Evolutionary conservation across 2,797 vertebrate genomes (phyloP), one percentile per base, ranked within the genome.

Genomic region (Myripristis murdjan): DNA sequence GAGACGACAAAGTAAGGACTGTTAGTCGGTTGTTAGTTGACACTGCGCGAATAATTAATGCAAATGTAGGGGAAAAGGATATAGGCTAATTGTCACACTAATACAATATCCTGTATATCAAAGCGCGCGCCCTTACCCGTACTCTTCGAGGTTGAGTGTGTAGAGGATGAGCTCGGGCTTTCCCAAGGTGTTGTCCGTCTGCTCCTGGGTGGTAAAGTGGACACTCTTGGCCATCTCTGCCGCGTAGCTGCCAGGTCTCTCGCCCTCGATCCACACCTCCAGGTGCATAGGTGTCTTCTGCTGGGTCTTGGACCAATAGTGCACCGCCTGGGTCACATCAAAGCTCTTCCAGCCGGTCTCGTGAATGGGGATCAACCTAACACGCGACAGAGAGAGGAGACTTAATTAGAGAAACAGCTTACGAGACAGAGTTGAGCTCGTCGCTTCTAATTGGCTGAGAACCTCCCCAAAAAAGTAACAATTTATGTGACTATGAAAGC

Each of bases 311-410:
- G 96, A 95, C 98, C 98, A 99, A 90, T 96, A 96, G 57, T 96
- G 96, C 81, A 99, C 96, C 0, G 97, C 98, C 84, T 98, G 96
- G 0, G 97, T 98, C 90, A 99, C 97, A 63, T 99, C 98, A 71
- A 99, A 98, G 93, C 96, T 96, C 88, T 92, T 96, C 98, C 98
- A 99, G 76, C 97, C 97, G 0, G 94, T 95, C 71, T 97, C 96
- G 16, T 93, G 92, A 70, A 98, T 93, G 26, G 96, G 94, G 87
- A 99, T 94, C 91, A 97, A 91, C 91, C 97, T 98, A 79, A 0
- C 5, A 83, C 57, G 87, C 72, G 79, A 67, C 44, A n/a, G 1
- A 12, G n/a, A 41, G n/a, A 24, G 26, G 53, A 14, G 41, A 82
- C 88, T 82, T 22, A 23, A 39, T 6, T 14, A 84, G 23, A 37